Percentiles rank a stretch among this genome's conserved stretches.
Evolutionary conservation across 2,888 invertebrate species (phyloP).

Genomic region (Sarcophaga variegata): DNA sequence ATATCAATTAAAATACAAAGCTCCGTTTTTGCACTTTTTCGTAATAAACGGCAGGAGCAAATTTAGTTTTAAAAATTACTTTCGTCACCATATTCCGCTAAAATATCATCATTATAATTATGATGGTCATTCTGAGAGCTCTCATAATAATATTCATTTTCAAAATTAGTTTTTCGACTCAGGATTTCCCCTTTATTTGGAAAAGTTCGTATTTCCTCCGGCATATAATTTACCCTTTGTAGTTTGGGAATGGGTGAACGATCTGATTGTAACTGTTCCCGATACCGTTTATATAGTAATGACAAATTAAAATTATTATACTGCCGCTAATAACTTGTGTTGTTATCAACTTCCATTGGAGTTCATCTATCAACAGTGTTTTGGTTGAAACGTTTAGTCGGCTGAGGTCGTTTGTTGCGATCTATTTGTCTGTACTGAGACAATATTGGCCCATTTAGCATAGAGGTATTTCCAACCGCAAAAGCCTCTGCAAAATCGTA

Average conservation of each 20-base stretch:
- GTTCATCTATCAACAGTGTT: neutral
- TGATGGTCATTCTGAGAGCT: too few relatives aligned
- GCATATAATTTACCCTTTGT: conserved; percentile 42
- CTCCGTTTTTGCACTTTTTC: conserved; percentile 24
- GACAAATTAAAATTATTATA: conserved; percentile 22
- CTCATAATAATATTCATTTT: too few relatives aligned
- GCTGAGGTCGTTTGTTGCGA: conserved; percentile 25
- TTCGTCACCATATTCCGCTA: conserved; percentile 23
- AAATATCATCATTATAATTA: too few relatives aligned
- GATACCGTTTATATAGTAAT: conserved; percentile 31
- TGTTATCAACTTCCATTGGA: neutral
- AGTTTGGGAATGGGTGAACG: conserved; percentile 40
- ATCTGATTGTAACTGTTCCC: conserved; percentile 3
- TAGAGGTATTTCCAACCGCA: conserved; percentile 43
- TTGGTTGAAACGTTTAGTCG: neutral
- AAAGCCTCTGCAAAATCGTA: conserved; percentile 46
- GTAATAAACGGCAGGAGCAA: conserved; percentile 17
- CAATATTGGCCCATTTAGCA: conserved; percentile 18
- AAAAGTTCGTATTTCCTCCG: too few relatives aligned
- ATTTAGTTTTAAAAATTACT: conserved; percentile 35
- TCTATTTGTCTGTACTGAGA: conserved; percentile 40
- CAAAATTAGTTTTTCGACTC: too few relatives aligned
- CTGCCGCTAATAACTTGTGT: neutral
- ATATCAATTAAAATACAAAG: neutral
- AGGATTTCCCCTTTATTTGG: too few relatives aligned